Percentiles rank a stretch among this genome's conserved stretches.
Conservation (phyloP, 2,113 vertebrate genomes). For the Epinephelus moara region DNA sequence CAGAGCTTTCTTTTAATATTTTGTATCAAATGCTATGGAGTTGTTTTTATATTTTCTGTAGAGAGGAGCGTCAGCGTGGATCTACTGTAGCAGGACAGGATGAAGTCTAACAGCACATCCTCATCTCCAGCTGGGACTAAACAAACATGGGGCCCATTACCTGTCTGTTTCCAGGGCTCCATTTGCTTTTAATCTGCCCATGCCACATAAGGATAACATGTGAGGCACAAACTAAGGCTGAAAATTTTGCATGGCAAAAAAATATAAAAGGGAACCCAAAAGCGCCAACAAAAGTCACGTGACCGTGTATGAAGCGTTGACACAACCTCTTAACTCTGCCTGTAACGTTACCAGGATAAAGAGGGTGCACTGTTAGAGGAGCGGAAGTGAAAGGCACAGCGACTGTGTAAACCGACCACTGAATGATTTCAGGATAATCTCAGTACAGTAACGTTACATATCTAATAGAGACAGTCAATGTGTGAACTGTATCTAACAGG, state of each 20-base stretch:
- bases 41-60: too few relatives aligned
- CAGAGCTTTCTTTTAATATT: background rate
- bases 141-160: background rate
- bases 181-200: background rate
- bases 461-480: background rate
- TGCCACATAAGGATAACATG: background rate
- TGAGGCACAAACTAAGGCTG: background rate
- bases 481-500: background rate
- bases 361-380: background rate
- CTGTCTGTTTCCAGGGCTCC: background rate
- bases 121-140: too few relatives aligned
- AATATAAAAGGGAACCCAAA: background rate
- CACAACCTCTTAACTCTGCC: background rate
- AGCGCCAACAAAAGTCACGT: background rate
- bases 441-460: background rate
- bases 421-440: background rate
- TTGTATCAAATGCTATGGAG: background rate
- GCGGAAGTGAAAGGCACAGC: background rate
- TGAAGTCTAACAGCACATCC: too few relatives aligned
- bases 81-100: too few relatives aligned
- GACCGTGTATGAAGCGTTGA: too few relatives aligned
- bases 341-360: too few relatives aligned
- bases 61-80: too few relatives aligned
- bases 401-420: background rate
- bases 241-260: background rate